Base-by-base conservation (phyloP, 2,797 vertebrate species). In the Galaxias olidus region DNA sequence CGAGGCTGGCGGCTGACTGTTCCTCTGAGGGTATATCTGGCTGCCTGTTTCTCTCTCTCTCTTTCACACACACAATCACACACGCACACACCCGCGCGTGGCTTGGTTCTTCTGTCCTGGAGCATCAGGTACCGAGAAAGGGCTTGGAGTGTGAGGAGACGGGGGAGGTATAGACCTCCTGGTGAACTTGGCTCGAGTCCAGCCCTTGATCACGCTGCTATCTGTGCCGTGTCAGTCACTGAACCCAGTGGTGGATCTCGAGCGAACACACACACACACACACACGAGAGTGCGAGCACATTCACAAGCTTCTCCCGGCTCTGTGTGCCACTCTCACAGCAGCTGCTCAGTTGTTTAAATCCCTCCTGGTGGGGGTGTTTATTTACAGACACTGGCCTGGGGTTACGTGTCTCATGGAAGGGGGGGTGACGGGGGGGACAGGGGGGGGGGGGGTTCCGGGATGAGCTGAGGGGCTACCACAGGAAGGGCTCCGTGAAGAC, bases 191-290 rank as follows among this genome's bases (percentile, higher is more conserved):
- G 95, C 94, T 87, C 71, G 44, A 81, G 69, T 94, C 95, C 94
- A 98, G 90, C 89, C 80, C 84, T 92, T 91, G 85, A 80, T 93
- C 92, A 89, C 57, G 83, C 90, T 88, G 89, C 90, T 91, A 94
- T 96, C 95, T 93, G 92, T 90, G 88, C 90, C 83, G 92, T 94
- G 93, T 93, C 93, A 94, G 92, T 95, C 92, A 94, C 18, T 53
- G 13, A 17, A 11, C 84, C 86, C 90, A 86, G 77, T 54, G 78
- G 88, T 79, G 92, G 92, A 59, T 72, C 61, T 71, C 61, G 17
- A 70, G 55, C 68, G 66, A 68, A 77, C 86, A 63, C 41, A 63
- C 49, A 55, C 62, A 64, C 18, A 63, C 30, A 42, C 54, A 56
- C 54, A 56, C 53, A 20, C 52, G 12, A 47, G 12, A 47, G 14